Percentiles rank a stretch among this genome's conserved stretches.
Evolutionary conservation across 1,140 invertebrate genomes (phyloP).

Genomic region (Solen grandis): DNA sequence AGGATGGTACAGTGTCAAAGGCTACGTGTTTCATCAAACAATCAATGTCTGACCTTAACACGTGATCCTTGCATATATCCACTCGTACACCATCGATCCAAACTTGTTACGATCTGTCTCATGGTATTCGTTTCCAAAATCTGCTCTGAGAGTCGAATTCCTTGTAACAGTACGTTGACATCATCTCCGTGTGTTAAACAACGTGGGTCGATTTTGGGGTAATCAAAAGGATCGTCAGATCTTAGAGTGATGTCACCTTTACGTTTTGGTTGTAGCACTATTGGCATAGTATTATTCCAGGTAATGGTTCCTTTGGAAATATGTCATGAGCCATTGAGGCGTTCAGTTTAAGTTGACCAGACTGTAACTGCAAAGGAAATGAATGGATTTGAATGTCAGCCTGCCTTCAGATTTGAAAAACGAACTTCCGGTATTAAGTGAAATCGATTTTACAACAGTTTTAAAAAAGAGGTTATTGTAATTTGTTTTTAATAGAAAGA

Average conservation of each 20-base stretch:
- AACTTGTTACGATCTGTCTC: too few relatives aligned
- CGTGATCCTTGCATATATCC: too few relatives aligned
- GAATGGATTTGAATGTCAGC: conserved; percentile 2
- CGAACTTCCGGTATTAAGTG: background rate
- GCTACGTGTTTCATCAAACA: too few relatives aligned
- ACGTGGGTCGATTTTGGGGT: conserved; percentile 48
- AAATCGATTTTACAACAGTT: conserved; percentile 34
- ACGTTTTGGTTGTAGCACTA: conserved; percentile 50
- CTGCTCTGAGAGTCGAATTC: too few relatives aligned
- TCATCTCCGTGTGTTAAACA: conserved; percentile 53
- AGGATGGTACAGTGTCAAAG: too few relatives aligned
- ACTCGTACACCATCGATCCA: too few relatives aligned
- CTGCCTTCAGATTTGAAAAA: too few relatives aligned
- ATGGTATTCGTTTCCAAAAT: too few relatives aligned
- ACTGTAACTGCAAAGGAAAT: background rate
- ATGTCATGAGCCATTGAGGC: too few relatives aligned
- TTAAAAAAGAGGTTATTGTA: conserved; percentile 58
- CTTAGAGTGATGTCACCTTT: conserved; percentile 33
- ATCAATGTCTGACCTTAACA: too few relatives aligned
- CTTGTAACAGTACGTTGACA: too few relatives aligned
- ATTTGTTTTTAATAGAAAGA: conserved; percentile 19
- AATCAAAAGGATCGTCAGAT: conserved; percentile 25
- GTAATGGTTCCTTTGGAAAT: background rate
- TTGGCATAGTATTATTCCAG: conserved; percentile 3
- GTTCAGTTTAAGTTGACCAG: background rate